These are phyloP conservation scores for Autographa gamma DNA, from an alignment of 2,888 invertebrate species.

Conservation along the genomic window DNA sequence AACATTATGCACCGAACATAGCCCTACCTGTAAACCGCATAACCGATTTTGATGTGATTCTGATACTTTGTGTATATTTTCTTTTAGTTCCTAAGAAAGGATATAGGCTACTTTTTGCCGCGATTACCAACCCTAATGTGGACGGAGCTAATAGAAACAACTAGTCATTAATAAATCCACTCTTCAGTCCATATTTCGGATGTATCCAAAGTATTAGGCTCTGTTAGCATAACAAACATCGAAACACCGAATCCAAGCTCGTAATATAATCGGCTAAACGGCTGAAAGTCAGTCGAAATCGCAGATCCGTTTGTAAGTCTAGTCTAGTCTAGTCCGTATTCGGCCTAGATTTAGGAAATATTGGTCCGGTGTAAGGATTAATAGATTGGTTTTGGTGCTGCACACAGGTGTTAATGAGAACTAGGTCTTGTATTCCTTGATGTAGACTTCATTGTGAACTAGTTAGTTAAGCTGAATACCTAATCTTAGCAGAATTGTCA, in stretches of 20 bases:
- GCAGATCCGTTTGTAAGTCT: neutral
- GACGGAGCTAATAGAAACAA: too few relatives aligned
- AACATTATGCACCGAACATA: too few relatives aligned
- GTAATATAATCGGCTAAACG: neutral
- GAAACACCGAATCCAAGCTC: neutral
- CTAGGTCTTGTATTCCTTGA: neutral
- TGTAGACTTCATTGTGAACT: neutral
- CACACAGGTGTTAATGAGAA: neutral
- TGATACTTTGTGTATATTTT: too few relatives aligned
- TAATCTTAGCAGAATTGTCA: too few relatives aligned
- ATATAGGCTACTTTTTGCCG: too few relatives aligned
- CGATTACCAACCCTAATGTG: too few relatives aligned
- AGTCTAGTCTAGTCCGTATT: neutral
- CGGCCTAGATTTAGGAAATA: neutral
- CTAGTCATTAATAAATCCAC: too few relatives aligned
- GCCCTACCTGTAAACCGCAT: too few relatives aligned
- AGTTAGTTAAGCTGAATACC: neutral
- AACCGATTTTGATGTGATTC: too few relatives aligned
- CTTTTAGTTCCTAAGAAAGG: too few relatives aligned
- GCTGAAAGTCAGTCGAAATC: neutral
- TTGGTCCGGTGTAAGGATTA: neutral
- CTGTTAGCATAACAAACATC: neutral
- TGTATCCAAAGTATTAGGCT: too few relatives aligned
- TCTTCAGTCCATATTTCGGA: too few relatives aligned
- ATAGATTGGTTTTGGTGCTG: neutral